Percentiles rank a stretch among this genome's conserved stretches.
Evolutionary conservation across 2,113 vertebrate genomes (phyloP).

Genomic region (Alaudala cheleensis): DNA sequence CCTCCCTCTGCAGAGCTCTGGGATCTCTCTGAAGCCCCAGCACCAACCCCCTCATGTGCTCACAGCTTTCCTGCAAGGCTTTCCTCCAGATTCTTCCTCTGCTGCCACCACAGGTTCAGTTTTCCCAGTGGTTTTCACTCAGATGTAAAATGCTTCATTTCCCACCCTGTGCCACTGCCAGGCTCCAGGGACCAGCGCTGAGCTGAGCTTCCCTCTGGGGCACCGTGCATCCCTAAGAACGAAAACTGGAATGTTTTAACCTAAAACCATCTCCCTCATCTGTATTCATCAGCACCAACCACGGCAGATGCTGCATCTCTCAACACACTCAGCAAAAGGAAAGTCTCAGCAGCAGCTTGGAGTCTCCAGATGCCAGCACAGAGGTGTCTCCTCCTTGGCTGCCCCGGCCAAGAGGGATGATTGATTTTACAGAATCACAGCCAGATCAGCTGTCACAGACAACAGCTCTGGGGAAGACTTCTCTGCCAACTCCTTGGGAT

Average conservation of each 20-base stretch:
- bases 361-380: neutral
- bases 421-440: constrained; percentile 3
- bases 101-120: fast-evolving
- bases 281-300: neutral
- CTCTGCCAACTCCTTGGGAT: neutral
- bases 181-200: neutral
- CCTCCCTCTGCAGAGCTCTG: neutral
- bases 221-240: neutral
- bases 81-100: neutral
- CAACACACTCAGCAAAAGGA: neutral
- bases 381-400: neutral
- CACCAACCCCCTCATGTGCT: neutral
- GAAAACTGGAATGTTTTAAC: neutral
- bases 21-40: neutral
- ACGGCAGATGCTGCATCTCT: neutral
- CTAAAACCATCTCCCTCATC: neutral
- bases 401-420: neutral
- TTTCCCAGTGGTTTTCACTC: neutral
- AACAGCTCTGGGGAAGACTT: neutral
- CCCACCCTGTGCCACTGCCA: neutral
- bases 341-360: neutral
- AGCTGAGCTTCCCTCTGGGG: neutral
- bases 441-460: neutral
- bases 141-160: neutral
- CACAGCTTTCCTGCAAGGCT: neutral